These are phyloP conservation scores for Gonatopus flavifemur DNA, from an alignment of 1,140 invertebrate genomes.

Conservation along the genomic window DNA sequence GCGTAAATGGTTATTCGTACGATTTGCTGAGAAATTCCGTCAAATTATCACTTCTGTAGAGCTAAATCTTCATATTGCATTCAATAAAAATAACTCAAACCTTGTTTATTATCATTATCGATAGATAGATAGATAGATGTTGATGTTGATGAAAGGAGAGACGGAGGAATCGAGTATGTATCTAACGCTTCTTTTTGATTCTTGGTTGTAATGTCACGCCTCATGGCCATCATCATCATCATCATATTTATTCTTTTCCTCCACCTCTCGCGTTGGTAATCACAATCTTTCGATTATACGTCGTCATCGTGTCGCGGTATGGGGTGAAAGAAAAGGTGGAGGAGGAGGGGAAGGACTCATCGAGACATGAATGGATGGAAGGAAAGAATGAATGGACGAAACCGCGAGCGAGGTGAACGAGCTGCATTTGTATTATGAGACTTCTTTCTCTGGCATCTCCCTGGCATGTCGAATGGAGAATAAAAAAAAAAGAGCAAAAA, in stretches of 20 bases:
- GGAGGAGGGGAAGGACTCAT: constrained; percentile 22
- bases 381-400: constrained; percentile 31
- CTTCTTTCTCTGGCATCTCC: constrained; percentile 5
- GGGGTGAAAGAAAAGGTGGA: constrained; percentile 1
- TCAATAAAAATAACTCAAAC: too few species aligned
- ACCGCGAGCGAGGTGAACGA: constrained; percentile 37
- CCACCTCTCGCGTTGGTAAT: constrained; percentile 12
- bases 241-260: constrained; percentile 1
- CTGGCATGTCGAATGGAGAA: not conserved
- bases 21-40: too few species aligned
- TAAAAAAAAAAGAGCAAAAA: not conserved
- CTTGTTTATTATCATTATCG: too few species aligned
- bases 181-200: too few species aligned
- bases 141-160: too few species aligned
- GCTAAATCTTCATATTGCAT: too few species aligned
- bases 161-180: too few species aligned
- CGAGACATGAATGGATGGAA: constrained; percentile 23
- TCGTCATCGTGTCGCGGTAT: constrained; percentile 23
- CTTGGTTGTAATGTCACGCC: too few species aligned
- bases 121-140: too few species aligned
- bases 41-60: too few species aligned
- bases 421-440: constrained; percentile 40
- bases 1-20: too few species aligned
- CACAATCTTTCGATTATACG: constrained; percentile 22
- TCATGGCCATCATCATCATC: constrained; percentile 11